Base-by-base conservation (phyloP, 1,140 invertebrate genomes). In the Callitettix versicolor region DNA sequence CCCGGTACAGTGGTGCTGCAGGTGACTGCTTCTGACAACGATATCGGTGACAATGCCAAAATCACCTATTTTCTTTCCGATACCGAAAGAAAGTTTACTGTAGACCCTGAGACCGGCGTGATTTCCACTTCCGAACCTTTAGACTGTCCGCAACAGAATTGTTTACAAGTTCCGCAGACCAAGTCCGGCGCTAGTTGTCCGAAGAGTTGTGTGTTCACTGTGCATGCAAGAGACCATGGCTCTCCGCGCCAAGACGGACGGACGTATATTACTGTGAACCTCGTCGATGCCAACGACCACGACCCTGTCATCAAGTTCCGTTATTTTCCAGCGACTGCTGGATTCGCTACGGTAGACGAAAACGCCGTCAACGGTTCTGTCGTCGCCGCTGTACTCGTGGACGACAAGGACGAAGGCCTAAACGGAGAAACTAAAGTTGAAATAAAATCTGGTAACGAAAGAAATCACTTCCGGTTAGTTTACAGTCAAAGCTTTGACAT, bases 221-320 rank as follows among this genome's bases (percentile, higher is more conserved):
- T 98, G 0, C 92, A 90, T 66, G 93, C 93, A 11, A 76, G 87
- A 46, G 95, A 98, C 73, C 87, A 95, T 62, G 93, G 93, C 1
- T 82, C 82, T 6, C 91, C 91, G 0, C 71, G 88, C 30, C 89
- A 95, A 69, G 87, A 92, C 66, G 92, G 92, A 3, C 75, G 93
- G 38, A 92, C 94, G 18, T 97, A 96, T 71, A 88, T 98, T 0
- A 95, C 90, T 3, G 89, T 97, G 0, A 95, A 91, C 71, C 73
- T 97, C 14, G 74, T 95, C 30, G 93, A 96, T 68, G 86, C 90
- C 1, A 67, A 67, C 51, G 91, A 96, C 75, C 92, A 97, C 67
- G 89, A 92, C 72, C 95, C 94, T 3, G 78, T 86, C 21, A 95
- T 97, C 47, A 83, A 82, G 56, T 95, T 97, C 66, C 81, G 82